Evolutionary conservation across 2,113 vertebrate species (phyloP).

Genomic region (Sinosuthora webbiana): DNA sequence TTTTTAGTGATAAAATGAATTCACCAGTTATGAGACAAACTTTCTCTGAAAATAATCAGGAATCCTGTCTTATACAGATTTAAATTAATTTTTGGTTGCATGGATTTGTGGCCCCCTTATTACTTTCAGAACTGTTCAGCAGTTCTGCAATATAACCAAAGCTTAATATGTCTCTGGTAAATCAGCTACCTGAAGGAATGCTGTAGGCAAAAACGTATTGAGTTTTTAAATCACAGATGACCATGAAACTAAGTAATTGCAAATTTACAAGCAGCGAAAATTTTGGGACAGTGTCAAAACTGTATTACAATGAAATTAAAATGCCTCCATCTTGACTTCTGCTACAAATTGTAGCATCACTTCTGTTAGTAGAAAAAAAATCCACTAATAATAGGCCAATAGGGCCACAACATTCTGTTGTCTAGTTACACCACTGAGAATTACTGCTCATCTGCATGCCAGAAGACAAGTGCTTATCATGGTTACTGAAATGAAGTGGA

Average conservation of each 20-base stretch:
- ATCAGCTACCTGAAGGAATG: neutral
- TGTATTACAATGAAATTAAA: neutral
- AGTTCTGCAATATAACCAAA: neutral
- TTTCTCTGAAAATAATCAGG: neutral
- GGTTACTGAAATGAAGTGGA: neutral
- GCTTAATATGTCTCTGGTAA: neutral
- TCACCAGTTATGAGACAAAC: neutral
- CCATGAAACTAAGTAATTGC: neutral
- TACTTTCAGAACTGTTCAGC: neutral
- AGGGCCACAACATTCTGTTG: neutral
- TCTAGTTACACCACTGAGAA: neutral
- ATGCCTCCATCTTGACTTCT: neutral
- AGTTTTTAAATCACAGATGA: neutral
- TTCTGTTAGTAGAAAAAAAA: neutral
- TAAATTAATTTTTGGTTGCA: neutral
- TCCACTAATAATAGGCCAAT: neutral
- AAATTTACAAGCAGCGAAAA: neutral
- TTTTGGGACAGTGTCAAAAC: neutral
- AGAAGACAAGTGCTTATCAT: conserved; percentile 3
- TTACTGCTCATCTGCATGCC: neutral
- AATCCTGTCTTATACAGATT: neutral
- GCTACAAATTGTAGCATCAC: neutral
- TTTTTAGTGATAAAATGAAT: neutral
- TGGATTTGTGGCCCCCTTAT: neutral
- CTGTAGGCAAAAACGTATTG: neutral